Percentiles rank a stretch among this genome's conserved stretches.
Evolutionary conservation across 2,797 vertebrate genomes (phyloP).

Genomic region (Sorex maritimensis): DNA sequence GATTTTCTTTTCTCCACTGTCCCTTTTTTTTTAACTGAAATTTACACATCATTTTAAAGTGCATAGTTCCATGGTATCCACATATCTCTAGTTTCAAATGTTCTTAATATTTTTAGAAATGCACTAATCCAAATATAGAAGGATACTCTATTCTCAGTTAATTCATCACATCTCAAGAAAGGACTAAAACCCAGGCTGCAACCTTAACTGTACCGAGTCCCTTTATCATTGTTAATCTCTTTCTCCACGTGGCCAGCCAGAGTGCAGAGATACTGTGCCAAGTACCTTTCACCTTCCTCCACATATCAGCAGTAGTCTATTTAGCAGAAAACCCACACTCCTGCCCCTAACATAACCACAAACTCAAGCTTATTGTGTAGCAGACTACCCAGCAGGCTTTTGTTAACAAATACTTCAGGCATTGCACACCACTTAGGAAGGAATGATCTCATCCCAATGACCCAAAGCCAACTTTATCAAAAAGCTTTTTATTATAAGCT

Average conservation of each 20-base stretch:
- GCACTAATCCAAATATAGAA: slow-evolving; percentile 6
- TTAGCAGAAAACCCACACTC: slow-evolving; percentile 19
- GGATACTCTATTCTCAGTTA: not conserved
- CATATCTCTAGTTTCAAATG: slow-evolving; percentile 32
- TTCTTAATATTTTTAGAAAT: slow-evolving; percentile 26
- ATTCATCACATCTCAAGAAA: not conserved
- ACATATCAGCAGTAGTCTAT: not conserved
- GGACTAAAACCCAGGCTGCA: not conserved
- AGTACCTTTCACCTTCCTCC: slow-evolving; percentile 51
- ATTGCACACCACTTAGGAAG: slow-evolving; percentile 70
- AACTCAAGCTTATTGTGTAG: slow-evolving; percentile 1
- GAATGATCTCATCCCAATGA: slow-evolving; percentile 87
- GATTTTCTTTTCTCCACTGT: not conserved
- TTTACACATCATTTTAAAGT: slow-evolving; percentile 9
- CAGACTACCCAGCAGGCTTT: slow-evolving; percentile 51
- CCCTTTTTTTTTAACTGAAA: slow-evolving; percentile 35
- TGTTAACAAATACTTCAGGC: slow-evolving; percentile 82
- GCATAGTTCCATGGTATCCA: not conserved
- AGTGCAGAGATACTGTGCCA: not conserved
- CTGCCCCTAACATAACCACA: slow-evolving; percentile 17
- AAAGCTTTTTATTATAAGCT: slow-evolving; percentile 87
- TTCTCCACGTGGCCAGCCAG: not conserved
- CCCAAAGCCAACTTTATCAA: slow-evolving; percentile 82
- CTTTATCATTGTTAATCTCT: not conserved
- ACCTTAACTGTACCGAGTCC: slow-evolving; percentile 16